Evolutionary conservation across 1,140 invertebrate genomes (phyloP), one percentile per base, ranked within the genome.

Genomic region (Oncopodura yosiiana): DNA sequence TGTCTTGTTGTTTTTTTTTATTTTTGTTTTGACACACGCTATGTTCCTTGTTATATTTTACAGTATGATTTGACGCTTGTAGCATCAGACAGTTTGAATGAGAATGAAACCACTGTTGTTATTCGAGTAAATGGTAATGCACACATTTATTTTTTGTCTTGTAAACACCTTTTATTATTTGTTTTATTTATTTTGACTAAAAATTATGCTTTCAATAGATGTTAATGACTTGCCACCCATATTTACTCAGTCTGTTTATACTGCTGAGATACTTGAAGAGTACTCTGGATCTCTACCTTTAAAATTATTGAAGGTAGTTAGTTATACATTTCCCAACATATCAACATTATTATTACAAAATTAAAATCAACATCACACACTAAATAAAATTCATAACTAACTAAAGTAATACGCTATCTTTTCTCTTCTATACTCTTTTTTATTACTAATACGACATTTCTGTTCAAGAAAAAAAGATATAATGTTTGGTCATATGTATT

Each of bases 11-110:
- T 24, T 32, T 53, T 52, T 49, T 46, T 53, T 58, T 53, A 43
- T 62, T 54, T 42, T 53, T 34, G 21, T 64, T 63, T 49, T 68
- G 67, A 67, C n/a, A n/a, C n/a, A n/a, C n/a, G n/a, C n/a, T 66
- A 67, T 67, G 56, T 60, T 62, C 55, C 45, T 45, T 63, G 41
- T 45, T 43, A 50, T 43, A 64, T 62, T 61, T 65, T 64, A 44
- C 44, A 63, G 86, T 89, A 88, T 75, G 83, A 86, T 72, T 75
- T 90, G 74, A 84, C 82, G 64, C 75, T 89, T 76, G 84, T 87
- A 64, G 86, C 85, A 39, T 88, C 86, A 48, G 86, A 89, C 73
- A 84, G 83, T 67, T 77, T 86, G 65, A 84, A 86, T 75, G 86
- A 89, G 71, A 86, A 86, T 73, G 77, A 78, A 54, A 87, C 86